Evolutionary conservation across 2,113 vertebrate species (phyloP).

Genomic region (Callionymus lyra): DNA sequence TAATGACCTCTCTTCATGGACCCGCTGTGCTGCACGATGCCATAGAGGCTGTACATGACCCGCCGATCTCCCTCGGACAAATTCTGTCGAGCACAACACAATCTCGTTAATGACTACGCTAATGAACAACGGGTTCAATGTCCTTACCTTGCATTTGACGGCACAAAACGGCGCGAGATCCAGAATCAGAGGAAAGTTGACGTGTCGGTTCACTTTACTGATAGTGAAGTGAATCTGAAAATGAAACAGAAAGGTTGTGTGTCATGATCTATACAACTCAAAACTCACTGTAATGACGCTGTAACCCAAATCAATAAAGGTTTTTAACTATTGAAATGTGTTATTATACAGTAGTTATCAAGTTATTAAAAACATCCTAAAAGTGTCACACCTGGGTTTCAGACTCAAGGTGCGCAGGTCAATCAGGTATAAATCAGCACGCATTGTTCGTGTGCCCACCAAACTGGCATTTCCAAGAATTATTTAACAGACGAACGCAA

Average conservation of each 20-base stretch:
- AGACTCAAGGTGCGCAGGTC: no score
- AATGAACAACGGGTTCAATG: neutral
- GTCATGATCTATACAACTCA: no score
- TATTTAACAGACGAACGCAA: no score
- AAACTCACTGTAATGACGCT: no score
- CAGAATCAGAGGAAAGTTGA: slow-evolving; percentile 84
- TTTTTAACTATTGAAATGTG: no score
- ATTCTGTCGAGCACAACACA: slow-evolving; percentile 57
- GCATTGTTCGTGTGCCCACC: no score
- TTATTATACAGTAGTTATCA: no score
- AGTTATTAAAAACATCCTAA: no score
- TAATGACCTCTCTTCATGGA: slow-evolving; percentile 98
- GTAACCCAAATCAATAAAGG: no score
- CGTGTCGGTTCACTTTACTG: slow-evolving; percentile 86
- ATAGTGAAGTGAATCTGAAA: slow-evolving; percentile 81
- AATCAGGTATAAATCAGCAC: no score
- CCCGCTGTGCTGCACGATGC: slow-evolving; percentile 91
- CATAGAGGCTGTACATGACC: slow-evolving; percentile 84
- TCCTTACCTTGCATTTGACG: slow-evolving; percentile 82
- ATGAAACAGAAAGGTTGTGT: neutral
- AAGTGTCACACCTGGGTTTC: no score
- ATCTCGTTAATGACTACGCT: slow-evolving; percentile 6
- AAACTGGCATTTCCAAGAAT: no score
- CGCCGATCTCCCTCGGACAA: slow-evolving; percentile 66
- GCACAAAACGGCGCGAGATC: slow-evolving; percentile 91